phyloP scores from a whole-genome alignment of 2,888 invertebrate genomes.

The Pyrrhia umbra region DNA sequence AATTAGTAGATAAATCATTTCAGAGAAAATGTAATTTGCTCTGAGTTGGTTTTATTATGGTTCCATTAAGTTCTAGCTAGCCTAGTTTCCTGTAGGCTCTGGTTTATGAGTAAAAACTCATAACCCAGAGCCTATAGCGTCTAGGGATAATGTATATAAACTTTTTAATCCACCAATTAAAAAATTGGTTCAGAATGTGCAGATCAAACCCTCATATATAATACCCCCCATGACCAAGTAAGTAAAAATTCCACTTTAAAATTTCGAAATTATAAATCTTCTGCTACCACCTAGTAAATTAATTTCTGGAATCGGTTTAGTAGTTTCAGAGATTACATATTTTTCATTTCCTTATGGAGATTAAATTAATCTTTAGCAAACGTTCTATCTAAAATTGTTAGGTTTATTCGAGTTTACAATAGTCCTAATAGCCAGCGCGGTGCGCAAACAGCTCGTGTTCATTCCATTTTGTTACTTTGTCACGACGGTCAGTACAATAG shows the following conservation, averaged over 20 bases:
- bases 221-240: too few relatives aligned
- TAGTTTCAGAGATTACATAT: too few relatives aligned
- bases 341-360: not conserved
- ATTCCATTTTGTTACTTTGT: slow-evolving; percentile 70
- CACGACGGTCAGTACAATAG: slow-evolving; percentile 76
- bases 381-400: not conserved
- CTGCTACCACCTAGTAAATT: too few relatives aligned
- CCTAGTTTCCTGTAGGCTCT: not conserved
- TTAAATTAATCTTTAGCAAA: not conserved
- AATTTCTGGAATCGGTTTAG: not conserved
- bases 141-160: too few relatives aligned
- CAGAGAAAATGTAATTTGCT: not conserved
- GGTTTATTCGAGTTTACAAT: slow-evolving; percentile 11
- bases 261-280: too few relatives aligned
- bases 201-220: too few relatives aligned
- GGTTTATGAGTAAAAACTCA: too few relatives aligned
- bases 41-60: not conserved
- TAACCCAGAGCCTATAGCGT: too few relatives aligned
- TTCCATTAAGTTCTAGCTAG: not conserved
- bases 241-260: too few relatives aligned
- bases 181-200: too few relatives aligned
- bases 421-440: slow-evolving; percentile 3
- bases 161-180: too few relatives aligned
- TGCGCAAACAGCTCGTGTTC: slow-evolving; percentile 38
- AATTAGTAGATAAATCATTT: slow-evolving; percentile 23